A percentile compares a stretch with the other conserved stretches of the same genome.
phyloP scores from a whole-genome alignment of 2,797 vertebrate genomes.

The Smutsia gigantea region DNA sequence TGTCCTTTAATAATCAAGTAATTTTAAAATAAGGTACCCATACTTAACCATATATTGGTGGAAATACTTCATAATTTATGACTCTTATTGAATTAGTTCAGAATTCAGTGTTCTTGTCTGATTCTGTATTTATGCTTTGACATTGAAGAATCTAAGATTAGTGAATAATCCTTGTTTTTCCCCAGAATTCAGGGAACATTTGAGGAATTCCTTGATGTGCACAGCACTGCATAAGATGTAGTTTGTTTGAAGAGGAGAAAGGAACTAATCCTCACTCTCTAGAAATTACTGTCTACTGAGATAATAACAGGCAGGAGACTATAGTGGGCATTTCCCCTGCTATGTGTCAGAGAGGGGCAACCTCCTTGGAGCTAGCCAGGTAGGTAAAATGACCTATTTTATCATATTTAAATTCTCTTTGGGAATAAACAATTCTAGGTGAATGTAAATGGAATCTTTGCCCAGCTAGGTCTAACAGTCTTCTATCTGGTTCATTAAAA shows the following conservation, averaged over 20 bases:
- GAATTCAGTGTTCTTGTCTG: constrained; percentile 61
- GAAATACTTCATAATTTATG: constrained; percentile 56
- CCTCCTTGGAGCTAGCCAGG: neutral
- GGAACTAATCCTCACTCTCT: constrained; percentile 1
- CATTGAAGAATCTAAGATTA: constrained; percentile 13
- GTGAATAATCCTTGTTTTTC: constrained; percentile 40
- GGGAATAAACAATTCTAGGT: neutral
- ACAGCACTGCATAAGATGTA: neutral
- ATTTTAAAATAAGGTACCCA: constrained; percentile 52
- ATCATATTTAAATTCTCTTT: constrained; percentile 8
- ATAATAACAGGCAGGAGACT: neutral
- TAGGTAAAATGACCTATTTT: neutral
- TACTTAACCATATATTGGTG: constrained; percentile 32
- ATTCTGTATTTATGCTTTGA: constrained; percentile 59
- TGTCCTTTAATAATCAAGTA: constrained; percentile 57
- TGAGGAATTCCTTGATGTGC: neutral
- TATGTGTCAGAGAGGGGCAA: neutral
- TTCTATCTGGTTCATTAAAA: neutral
- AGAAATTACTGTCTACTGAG: neutral
- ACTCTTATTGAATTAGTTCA: constrained; percentile 51
- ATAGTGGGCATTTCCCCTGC: neutral
- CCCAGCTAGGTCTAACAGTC: neutral
- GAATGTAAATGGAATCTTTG: neutral
- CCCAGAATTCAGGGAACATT: constrained; percentile 24
- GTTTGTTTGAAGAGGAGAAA: constrained; percentile 20